Conservation (phyloP, 2,797 vertebrate genomes). For the Sphaeramia orbicularis region DNA sequence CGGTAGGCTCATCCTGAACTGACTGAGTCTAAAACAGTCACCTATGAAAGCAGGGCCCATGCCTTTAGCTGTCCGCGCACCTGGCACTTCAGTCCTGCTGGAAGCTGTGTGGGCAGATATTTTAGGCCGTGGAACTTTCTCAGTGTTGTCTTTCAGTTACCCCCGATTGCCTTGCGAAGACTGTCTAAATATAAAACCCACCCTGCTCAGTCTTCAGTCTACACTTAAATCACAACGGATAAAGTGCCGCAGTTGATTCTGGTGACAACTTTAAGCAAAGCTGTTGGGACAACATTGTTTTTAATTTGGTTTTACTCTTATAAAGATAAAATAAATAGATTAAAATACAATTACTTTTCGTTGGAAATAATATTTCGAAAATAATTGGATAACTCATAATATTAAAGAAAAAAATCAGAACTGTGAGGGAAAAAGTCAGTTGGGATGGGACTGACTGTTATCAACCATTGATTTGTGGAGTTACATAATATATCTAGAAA, state of each 20-base stretch:
- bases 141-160: constrained; percentile 85
- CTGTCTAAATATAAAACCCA: constrained; percentile 79
- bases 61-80: constrained; percentile 55
- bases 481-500: too few species aligned
- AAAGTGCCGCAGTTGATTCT: too few species aligned
- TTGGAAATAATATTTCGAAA: too few species aligned
- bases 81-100: constrained; percentile 73
- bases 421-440: too few species aligned
- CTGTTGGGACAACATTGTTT: too few species aligned
- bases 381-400: too few species aligned
- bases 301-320: too few species aligned
- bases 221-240: constrained; percentile 23
- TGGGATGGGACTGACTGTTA: too few species aligned
- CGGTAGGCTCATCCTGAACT: background rate
- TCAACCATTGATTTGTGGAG: too few species aligned
- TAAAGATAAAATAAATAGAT: too few species aligned
- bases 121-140: constrained; percentile 78
- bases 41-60: constrained; percentile 17
- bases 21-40: constrained; percentile 19
- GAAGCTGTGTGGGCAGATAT: constrained; percentile 78
- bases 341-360: too few species aligned
- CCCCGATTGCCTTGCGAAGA: constrained; percentile 69
- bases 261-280: background rate
- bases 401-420: too few species aligned
- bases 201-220: constrained; percentile 29